phyloP scores from a whole-genome alignment of 2,113 vertebrate genomes.

The Amphilophus citrinellus region DNA sequence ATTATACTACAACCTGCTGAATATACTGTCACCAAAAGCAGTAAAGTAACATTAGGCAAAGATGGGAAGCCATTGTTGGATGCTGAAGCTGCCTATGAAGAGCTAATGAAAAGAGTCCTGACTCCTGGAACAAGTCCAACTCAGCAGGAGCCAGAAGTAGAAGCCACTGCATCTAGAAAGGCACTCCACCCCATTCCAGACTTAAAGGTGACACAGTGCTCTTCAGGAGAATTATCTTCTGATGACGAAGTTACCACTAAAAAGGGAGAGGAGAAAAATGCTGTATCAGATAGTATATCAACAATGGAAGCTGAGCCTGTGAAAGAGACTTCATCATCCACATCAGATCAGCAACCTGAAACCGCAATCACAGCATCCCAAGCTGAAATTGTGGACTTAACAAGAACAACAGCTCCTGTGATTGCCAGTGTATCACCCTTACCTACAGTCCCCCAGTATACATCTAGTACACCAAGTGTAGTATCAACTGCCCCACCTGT shows the following conservation, averaged over 20 bases:
- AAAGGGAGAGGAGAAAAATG: constrained; percentile 78
- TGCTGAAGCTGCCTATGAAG: constrained; percentile 93
- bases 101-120: constrained; percentile 90
- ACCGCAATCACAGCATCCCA: constrained; percentile 36
- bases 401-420: constrained; percentile 57
- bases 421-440: constrained; percentile 76
- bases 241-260: constrained; percentile 86
- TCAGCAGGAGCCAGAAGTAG: constrained; percentile 73
- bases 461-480: constrained; percentile 78
- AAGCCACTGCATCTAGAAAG: constrained; percentile 79
- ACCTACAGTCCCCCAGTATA: constrained; percentile 84
- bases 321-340: constrained; percentile 35
- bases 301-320: constrained; percentile 49
- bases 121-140: constrained; percentile 90
- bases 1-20: constrained; percentile 88
- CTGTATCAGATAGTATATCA: constrained; percentile 75
- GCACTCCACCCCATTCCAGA: constrained; percentile 93
- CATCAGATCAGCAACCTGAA: constrained; percentile 45
- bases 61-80: constrained; percentile 91
- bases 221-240: constrained; percentile 91
- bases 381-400: constrained; percentile 73
- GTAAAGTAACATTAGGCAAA: constrained; percentile 77
- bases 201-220: constrained; percentile 97
- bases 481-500: constrained; percentile 82
- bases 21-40: constrained; percentile 81